Base-by-base conservation (phyloP, 2,888 invertebrate species). In the Sturmia bella region DNA sequence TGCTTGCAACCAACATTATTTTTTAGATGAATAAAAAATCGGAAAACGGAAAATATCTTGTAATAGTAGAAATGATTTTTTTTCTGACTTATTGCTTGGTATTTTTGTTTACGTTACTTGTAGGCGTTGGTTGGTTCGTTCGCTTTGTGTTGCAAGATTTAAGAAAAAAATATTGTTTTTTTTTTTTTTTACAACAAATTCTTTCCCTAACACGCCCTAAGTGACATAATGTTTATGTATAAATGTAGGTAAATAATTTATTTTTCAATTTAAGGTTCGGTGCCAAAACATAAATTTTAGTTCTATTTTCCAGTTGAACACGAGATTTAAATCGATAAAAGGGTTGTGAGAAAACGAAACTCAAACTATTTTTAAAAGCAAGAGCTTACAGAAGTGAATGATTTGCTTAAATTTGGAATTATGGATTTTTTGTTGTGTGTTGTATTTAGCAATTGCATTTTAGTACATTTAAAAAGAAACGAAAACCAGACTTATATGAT, bases 11-110 rank as follows among this genome's bases (percentile, higher is more conserved):
- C 45, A 57, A 72, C 41, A 24, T 54, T 37, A 41, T 54, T 52
- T 27, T 24, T 4, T 43, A 43, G 68, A 32, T 43, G 24, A 32
- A 43, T 24, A 68, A 32, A 37, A n/a, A 32, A 32, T 41, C 11
- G 12, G 12, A 66, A 66, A 77, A 77, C 68, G 69, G 73, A 77
- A 76, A 64, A 64, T 27, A 54, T 78, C 64, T 73, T 76, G 72
- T 63, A 77, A 72, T 76, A 45, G 39, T 61, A 41, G 66, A 68
- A 54, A 52, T 61, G 41, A 39, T 61, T 76, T 80, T 75, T 80
- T 76, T 7, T 32, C 7, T 63, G 57, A 70, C 57, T 75, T 76
- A 61, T 72, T 80, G 43, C 41, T 64, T 41, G 17, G 27, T 4
- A 27, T 27, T 7, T 7, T 32, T 59, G 27, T 32, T 43, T 43